These are phyloP conservation scores for Yponomeuta sedellus DNA, from an alignment of 2,888 invertebrate species.

Conservation along the genomic window DNA sequence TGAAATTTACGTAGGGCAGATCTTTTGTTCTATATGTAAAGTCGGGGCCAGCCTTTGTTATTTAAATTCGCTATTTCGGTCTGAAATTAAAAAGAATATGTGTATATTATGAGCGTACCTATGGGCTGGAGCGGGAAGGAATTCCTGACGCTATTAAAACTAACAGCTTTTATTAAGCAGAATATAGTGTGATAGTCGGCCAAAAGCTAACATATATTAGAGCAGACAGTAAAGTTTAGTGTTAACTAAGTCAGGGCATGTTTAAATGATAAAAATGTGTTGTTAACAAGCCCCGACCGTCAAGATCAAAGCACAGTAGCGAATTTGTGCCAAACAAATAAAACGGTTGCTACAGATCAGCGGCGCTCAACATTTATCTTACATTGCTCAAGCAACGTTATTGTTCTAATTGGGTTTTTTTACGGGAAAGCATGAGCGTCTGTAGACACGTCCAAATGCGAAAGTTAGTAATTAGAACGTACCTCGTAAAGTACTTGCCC, in stretches of 20 bases:
- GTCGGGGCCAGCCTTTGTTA: background rate
- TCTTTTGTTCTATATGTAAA: background rate
- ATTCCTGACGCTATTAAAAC: background rate
- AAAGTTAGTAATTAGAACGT: too few relatives aligned
- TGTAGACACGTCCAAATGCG: too few relatives aligned
- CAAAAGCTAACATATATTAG: background rate
- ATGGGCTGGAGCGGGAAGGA: too few relatives aligned
- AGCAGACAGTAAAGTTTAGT: too few relatives aligned
- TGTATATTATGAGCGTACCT: background rate
- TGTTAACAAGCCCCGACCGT: conserved; percentile 8
- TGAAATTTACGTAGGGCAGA: background rate
- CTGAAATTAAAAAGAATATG: background rate
- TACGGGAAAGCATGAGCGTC: too few relatives aligned
- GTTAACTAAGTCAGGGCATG: background rate
- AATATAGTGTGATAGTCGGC: background rate
- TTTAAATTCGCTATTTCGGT: background rate
- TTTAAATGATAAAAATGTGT: conserved; percentile 10
- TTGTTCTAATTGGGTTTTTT: too few relatives aligned
- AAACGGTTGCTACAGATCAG: background rate
- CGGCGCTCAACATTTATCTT: conserved; percentile 3
- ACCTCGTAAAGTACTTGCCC: too few relatives aligned
- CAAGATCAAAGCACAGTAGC: conserved; percentile 9
- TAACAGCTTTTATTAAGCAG: background rate
- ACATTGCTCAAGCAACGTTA: background rate
- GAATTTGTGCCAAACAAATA: conserved; percentile 15